These are phyloP conservation scores for Ranitomeya imitator DNA, from an alignment of 2,113 vertebrate species.

Conservation along the genomic window DNA sequence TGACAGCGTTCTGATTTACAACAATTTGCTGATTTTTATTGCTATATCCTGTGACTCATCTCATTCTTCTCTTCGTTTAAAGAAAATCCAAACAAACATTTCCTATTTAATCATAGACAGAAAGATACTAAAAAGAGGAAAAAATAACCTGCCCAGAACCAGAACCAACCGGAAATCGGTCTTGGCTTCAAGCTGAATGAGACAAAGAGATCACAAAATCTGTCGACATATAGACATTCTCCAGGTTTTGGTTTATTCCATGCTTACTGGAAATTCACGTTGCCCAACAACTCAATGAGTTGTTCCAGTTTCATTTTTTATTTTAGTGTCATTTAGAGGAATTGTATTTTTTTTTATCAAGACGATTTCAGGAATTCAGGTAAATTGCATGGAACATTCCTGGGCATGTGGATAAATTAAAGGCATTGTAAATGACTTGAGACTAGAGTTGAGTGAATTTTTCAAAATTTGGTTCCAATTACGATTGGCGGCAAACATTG, in stretches of 20 bases:
- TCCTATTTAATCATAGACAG: neutral
- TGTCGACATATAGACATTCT: neutral
- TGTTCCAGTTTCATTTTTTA: neutral
- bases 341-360: neutral
- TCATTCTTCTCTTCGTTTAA: neutral
- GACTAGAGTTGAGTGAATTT: too few species aligned
- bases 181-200: neutral
- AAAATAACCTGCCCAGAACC: neutral
- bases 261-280: neutral
- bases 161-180: neutral
- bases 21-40: neutral
- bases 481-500: too few species aligned
- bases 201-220: neutral
- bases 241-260: neutral
- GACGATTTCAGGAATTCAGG: too few species aligned
- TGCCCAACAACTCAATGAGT: too few species aligned
- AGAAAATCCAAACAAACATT: neutral
- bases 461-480: too few species aligned
- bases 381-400: too few species aligned
- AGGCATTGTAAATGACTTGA: too few species aligned
- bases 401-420: too few species aligned
- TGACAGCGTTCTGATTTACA: neutral
- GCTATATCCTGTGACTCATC: constrained; percentile 27
- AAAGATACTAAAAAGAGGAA: neutral
- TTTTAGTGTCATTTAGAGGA: neutral